phyloP scores from a whole-genome alignment of 2,113 vertebrate genomes.

The Pangasianodon hypophthalmus region DNA sequence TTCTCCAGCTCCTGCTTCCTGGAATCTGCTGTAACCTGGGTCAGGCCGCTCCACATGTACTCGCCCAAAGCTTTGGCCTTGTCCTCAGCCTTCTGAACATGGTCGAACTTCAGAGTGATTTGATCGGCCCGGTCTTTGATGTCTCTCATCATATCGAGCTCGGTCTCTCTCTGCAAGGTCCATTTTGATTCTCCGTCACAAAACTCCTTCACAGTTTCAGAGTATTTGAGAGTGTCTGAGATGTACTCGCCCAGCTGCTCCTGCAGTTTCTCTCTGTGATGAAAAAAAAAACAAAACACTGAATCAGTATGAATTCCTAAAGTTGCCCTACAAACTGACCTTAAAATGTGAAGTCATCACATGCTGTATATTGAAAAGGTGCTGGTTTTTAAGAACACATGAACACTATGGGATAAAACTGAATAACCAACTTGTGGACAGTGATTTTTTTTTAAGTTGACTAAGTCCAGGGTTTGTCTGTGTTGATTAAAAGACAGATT shows the following conservation, averaged over 20 bases:
- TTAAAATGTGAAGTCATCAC: background rate
- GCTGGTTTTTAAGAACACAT: background rate
- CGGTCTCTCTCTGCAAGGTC: conserved; percentile 49
- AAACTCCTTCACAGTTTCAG: conserved; percentile 40
- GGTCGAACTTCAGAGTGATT: conserved; percentile 38
- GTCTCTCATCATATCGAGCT: conserved; percentile 57
- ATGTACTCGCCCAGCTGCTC: conserved; percentile 42
- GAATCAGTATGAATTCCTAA: background rate
- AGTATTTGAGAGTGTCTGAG: conserved; percentile 33
- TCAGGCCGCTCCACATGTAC: conserved; percentile 7
- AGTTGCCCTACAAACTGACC: background rate
- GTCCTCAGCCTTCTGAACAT: conserved; percentile 13
- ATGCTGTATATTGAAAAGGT: background rate
- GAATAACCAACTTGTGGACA: background rate
- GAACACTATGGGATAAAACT: background rate
- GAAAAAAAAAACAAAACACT: background rate
- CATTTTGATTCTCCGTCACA: conserved; percentile 52
- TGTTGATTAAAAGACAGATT: background rate
- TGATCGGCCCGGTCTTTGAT: conserved; percentile 50
- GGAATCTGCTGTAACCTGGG: conserved; percentile 34
- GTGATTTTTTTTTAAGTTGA: background rate
- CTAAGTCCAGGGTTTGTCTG: background rate
- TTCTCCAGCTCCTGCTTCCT: conserved; percentile 58
- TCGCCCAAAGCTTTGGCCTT: conserved; percentile 28
- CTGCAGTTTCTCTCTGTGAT: conserved; percentile 32